Percentiles rank a stretch among this genome's conserved stretches.
Conservation (phyloP, 2,113 vertebrate genomes). For the Oryzias woworae region DNA sequence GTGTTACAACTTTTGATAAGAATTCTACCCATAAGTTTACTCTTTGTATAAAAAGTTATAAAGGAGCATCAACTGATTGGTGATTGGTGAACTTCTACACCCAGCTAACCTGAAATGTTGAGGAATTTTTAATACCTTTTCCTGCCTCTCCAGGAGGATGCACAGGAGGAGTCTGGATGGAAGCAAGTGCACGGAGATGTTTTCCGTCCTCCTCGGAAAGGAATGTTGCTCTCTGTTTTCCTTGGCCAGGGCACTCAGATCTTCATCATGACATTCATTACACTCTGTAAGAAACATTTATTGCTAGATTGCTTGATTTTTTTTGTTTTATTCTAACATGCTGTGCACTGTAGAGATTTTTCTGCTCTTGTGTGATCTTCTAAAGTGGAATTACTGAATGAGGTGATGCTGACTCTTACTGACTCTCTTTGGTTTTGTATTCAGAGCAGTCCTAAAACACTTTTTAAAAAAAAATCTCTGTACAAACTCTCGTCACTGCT, state of each 20-base stretch:
- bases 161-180: constrained; percentile 98
- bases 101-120: not conserved
- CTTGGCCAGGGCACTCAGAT: constrained; percentile 96
- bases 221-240: constrained; percentile 96
- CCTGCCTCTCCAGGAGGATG: constrained; percentile 85
- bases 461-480: not conserved
- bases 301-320: not conserved
- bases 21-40: constrained; percentile 7
- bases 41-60: constrained; percentile 11
- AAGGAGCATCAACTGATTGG: constrained; percentile 36
- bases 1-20: constrained; percentile 42
- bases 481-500: not conserved
- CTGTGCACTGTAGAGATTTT: not conserved
- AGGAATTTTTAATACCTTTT: not conserved
- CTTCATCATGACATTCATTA: constrained; percentile 99
- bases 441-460: not conserved
- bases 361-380: not conserved
- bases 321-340: too few relatives aligned
- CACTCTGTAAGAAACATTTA: constrained; percentile 86
- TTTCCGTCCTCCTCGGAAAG: constrained; percentile 93
- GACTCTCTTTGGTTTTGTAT: not conserved
- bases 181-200: constrained; percentile 98
- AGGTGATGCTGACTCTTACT: not conserved
- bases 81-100: constrained; percentile 36
- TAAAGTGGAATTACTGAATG: not conserved